Base-by-base conservation (phyloP, 2,113 vertebrate genomes). In the Eretmochelys imbricata region DNA sequence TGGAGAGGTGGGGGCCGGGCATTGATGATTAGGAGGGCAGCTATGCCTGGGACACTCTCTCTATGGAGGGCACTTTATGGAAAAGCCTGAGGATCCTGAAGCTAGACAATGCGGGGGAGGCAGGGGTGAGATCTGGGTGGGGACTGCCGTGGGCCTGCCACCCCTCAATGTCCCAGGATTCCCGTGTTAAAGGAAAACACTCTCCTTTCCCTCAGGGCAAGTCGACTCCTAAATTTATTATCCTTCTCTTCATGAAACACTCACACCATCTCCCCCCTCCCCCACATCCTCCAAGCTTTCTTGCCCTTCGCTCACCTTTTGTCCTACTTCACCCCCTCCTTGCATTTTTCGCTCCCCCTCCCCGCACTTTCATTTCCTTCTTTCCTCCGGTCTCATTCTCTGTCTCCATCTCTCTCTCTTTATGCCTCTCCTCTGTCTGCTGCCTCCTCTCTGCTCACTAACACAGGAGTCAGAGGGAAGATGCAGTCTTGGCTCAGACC, bases 231-330 rank as follows among this genome's bases (percentile, higher is more conserved):
- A n/a, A 38, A n/a, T 7, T 5, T 55, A 59, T 24, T 78, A 19
- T 31, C 57, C 29, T 27, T 13, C 27, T 29, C 57, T 57, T 62
- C 57, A 29, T 62, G 57, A 62, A 62, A 12, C 29, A 62, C 57
- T 31, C 65, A 13, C n/a, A 27, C 54, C 54, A 80, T 6, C 35
- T 46, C 82, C 81, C 27, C 17, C 51, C 48, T 76, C 22, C 79
- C 14, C 8, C n/a, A 27, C 59, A 42, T 31, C 69, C n/a, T 31
- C 38, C 91, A 86, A 22, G 79, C n/a, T 9, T 11, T 5, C 10
- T 1, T 50, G n/a, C 19, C 4, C 2, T 1, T 10, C n/a, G 13
- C 46, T 27, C 53, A 22, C 17, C 25, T 35, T 35, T 2, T 3
- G 54, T 42, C 84, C n/a, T 53, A 8, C 17, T 57, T 10, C 31